phyloP scores from a whole-genome alignment of 2,888 invertebrate genomes.

The Plagodis pulveraria region DNA sequence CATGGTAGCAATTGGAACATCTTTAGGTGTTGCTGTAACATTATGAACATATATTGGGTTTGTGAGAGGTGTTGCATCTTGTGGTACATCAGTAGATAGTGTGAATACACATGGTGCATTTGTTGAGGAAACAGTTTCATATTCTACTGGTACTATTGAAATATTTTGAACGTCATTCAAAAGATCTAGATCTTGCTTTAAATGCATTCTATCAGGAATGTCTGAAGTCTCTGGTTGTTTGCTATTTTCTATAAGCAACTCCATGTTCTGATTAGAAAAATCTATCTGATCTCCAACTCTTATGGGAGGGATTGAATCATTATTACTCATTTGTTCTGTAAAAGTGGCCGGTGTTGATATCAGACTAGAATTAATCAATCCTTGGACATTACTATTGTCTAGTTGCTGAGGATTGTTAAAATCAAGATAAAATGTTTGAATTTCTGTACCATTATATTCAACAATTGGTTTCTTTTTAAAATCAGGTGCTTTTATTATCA shows the following conservation, averaged over 20 bases:
- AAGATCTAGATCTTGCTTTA: conserved; percentile 5
- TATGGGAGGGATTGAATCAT: background rate
- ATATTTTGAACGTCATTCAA: conserved; percentile 1
- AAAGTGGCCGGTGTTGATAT: background rate
- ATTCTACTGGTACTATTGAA: conserved; percentile 7
- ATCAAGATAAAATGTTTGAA: conserved; percentile 11
- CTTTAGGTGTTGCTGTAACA: background rate
- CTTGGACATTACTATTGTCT: background rate
- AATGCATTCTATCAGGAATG: background rate
- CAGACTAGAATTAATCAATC: background rate
- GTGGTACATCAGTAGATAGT: conserved; percentile 4
- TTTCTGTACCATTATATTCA: conserved; percentile 4
- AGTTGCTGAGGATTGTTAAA: background rate
- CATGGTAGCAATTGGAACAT: conserved; percentile 1
- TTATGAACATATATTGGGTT: background rate
- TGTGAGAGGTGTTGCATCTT: background rate
- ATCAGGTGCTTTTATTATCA: conserved; percentile 49
- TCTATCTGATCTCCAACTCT: background rate
- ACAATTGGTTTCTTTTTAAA: conserved; percentile 32
- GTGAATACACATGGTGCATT: conserved; percentile 8
- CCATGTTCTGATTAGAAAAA: conserved; percentile 2
- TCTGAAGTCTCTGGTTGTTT: background rate
- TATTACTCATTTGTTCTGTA: conserved; percentile 3
- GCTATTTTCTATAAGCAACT: background rate
- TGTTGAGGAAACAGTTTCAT: conserved; percentile 1